Conservation (phyloP, 2,888 invertebrate genomes). For the Pyrgus malvae region DNA sequence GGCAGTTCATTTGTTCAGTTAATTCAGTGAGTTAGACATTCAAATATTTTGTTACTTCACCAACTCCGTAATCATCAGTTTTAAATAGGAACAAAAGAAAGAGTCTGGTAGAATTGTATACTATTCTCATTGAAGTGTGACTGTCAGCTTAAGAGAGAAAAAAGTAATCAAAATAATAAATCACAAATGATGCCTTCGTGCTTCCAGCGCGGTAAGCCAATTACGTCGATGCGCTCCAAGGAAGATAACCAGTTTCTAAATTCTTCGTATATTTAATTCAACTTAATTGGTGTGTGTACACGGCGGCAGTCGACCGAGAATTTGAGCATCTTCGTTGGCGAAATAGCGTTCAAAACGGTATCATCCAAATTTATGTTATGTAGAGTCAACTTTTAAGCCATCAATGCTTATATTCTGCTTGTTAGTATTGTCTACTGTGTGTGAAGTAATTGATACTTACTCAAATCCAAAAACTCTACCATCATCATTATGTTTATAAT, state of each 20-base stretch:
- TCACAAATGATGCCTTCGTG: conserved; percentile 69
- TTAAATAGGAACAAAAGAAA: not conserved
- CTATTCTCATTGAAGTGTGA: conserved; percentile 43
- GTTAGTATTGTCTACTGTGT: conserved; percentile 4
- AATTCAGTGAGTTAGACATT: not conserved
- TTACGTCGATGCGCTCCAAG: conserved; percentile 79
- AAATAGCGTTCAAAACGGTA: conserved; percentile 68
- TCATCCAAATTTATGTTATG: conserved; percentile 40
- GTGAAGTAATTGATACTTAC: not conserved
- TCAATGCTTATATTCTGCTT: conserved; percentile 9
- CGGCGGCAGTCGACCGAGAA: conserved; percentile 75
- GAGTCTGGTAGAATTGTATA: conserved; percentile 10
- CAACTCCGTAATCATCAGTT: not conserved
- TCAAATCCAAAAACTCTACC: not conserved
- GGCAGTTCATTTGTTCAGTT: too few species aligned
- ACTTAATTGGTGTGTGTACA: conserved; percentile 78
- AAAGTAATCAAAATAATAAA: conserved; percentile 68
- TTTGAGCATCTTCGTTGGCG: conserved; percentile 72
- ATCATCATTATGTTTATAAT: not conserved
- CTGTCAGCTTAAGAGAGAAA: conserved; percentile 45
- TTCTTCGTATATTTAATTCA: conserved; percentile 80
- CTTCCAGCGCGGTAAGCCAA: conserved; percentile 73
- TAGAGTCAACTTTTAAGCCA: not conserved
- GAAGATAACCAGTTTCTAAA: conserved; percentile 81
- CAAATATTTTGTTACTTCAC: not conserved